phyloP scores from a whole-genome alignment of 2,797 vertebrate genomes.

The Octomys mimax region DNA sequence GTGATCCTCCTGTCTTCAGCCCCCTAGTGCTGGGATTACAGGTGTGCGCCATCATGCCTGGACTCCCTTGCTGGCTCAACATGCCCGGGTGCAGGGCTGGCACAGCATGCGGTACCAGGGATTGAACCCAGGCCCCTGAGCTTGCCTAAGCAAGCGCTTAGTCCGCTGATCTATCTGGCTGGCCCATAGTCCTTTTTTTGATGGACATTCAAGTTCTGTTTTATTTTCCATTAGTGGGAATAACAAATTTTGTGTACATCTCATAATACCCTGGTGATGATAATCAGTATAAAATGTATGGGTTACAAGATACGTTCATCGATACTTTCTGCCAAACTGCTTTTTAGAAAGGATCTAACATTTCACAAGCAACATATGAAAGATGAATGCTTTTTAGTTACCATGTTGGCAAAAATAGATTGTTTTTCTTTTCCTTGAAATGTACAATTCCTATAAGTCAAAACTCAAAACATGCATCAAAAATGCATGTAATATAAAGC shows the following conservation, averaged over 20 bases:
- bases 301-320: not conserved
- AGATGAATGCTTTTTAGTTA: slow-evolving; percentile 45
- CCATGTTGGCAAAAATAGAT: slow-evolving; percentile 36
- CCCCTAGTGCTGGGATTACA: too few relatives aligned
- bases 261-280: slow-evolving; percentile 30
- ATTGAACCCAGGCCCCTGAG: too few relatives aligned
- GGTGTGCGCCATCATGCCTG: too few relatives aligned
- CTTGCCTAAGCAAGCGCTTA: too few relatives aligned
- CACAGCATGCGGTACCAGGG: too few relatives aligned
- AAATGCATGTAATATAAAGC: slow-evolving; percentile 45
- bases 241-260: slow-evolving; percentile 13
- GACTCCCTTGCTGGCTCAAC: too few relatives aligned
- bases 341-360: slow-evolving; percentile 59
- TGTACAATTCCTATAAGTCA: slow-evolving; percentile 1
- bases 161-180: too few relatives aligned
- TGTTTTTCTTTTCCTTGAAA: slow-evolving; percentile 54
- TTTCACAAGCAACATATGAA: slow-evolving; percentile 31
- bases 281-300: not conserved
- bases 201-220: not conserved
- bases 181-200: not conserved
- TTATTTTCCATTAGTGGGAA: slow-evolving; percentile 41
- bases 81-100: too few relatives aligned
- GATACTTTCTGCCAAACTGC: slow-evolving; percentile 59
- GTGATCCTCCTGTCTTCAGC: too few relatives aligned
- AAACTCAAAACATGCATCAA: slow-evolving; percentile 27